Evolutionary conservation across 2,113 vertebrate species (phyloP).

Genomic region (Syngnathus floridae): DNA sequence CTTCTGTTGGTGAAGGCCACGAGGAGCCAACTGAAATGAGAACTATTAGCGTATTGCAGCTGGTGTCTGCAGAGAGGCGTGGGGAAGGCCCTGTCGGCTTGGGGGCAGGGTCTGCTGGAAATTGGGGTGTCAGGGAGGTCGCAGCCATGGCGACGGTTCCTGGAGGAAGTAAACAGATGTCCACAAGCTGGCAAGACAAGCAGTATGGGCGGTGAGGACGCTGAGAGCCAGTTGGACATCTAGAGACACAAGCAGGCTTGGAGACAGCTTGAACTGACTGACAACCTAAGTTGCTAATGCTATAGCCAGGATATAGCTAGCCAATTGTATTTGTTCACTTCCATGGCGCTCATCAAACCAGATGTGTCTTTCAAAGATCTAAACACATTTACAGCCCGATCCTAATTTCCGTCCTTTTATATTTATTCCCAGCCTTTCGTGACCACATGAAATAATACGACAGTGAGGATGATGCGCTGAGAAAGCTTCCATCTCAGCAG

Average conservation of each 20-base stretch:
- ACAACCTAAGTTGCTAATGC: too few relatives aligned
- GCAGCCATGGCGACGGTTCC: conserved; percentile 60
- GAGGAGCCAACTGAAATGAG: conserved; percentile 37
- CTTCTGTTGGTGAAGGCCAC: conserved; percentile 4
- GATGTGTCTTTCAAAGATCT: too few relatives aligned
- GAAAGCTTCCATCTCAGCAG: conserved; percentile 17
- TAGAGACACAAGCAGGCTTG: conserved; percentile 43
- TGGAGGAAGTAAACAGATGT: conserved; percentile 71
- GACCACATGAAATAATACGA: conserved; percentile 7
- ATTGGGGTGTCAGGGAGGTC: conserved; percentile 6
- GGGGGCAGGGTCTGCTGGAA: conserved; percentile 29
- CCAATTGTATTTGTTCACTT: too few relatives aligned
- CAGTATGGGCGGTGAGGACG: conserved; percentile 34
- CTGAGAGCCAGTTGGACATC: conserved; percentile 57
- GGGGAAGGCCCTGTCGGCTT: conserved; percentile 22
- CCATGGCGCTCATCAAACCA: too few relatives aligned
- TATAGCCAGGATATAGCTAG: too few relatives aligned
- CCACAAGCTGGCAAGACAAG: conserved; percentile 63
- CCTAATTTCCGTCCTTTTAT: conserved; percentile 1
- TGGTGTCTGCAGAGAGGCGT: conserved; percentile 57
- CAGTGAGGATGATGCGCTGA: conserved; percentile 20
- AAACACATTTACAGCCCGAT: too few relatives aligned
- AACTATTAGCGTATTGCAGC: conserved; percentile 63
- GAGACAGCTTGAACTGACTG: too few relatives aligned
- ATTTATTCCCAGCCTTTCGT: background rate